Evolutionary conservation across 1,140 invertebrate genomes (phyloP).

Genomic region (Condylostylus longicornis): DNA sequence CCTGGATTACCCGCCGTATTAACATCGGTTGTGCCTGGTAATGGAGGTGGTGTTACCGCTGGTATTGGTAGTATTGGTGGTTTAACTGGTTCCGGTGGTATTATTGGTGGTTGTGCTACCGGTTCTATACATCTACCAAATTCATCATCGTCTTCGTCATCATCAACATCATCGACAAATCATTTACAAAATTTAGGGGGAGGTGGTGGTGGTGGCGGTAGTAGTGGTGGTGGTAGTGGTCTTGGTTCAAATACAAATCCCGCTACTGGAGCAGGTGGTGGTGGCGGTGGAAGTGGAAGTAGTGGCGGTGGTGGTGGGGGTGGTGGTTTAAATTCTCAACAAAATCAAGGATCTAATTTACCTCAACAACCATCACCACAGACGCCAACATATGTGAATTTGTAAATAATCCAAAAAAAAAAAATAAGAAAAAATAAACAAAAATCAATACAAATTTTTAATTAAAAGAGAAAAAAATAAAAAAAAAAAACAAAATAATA

Average conservation of each 20-base stretch:
- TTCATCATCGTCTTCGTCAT: conserved; percentile 29
- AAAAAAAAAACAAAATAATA: neutral
- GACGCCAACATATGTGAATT: conserved; percentile 84
- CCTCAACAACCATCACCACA: conserved; percentile 61
- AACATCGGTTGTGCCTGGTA: conserved; percentile 14
- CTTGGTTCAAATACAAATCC: neutral
- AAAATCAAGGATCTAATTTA: conserved; percentile 35
- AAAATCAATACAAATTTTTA: conserved; percentile 1
- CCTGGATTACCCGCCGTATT: conserved; percentile 8
- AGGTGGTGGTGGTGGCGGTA: conserved; percentile 42
- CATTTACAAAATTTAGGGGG: conserved; percentile 32
- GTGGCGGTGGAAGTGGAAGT: conserved; percentile 21
- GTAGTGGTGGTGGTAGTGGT: conserved; percentile 41
- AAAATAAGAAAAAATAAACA: neutral
- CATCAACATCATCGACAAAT: conserved; percentile 27
- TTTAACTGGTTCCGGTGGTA: conserved; percentile 1
- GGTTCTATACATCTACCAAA: conserved; percentile 12
- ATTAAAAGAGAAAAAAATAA: neutral
- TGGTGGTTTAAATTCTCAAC: conserved; percentile 18
- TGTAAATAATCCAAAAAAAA: conserved; percentile 39
- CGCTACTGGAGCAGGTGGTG: conserved; percentile 34
- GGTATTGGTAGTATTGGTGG: conserved; percentile 18
- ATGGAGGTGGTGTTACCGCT: conserved; percentile 18
- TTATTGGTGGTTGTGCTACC: too few species aligned
- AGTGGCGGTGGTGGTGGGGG: conserved; percentile 36